Evolutionary conservation across 2,113 vertebrate genomes (phyloP).

Genomic region (Todiramphus chloris): DNA sequence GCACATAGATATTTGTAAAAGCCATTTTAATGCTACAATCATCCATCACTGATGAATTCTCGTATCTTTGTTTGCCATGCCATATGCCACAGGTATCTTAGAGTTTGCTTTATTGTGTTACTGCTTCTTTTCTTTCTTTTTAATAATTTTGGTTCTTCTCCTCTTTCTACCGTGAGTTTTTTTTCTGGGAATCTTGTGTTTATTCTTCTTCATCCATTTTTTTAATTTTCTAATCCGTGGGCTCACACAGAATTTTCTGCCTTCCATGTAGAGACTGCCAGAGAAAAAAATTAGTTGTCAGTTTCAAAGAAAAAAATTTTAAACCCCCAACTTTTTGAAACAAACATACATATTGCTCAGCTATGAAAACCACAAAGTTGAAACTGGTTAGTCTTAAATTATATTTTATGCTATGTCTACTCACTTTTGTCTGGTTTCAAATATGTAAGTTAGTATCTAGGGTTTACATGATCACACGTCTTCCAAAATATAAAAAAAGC

Average conservation of each 20-base stretch:
- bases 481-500: neutral
- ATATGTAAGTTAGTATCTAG: neutral
- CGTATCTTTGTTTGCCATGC: neutral
- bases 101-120: neutral
- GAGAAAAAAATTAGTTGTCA: neutral
- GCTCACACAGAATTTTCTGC: constrained; percentile 71
- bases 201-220: constrained; percentile 61
- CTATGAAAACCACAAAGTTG: neutral
- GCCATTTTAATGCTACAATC: neutral
- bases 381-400: neutral
- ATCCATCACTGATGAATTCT: neutral
- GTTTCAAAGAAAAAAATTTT: neutral
- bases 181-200: neutral
- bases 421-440: neutral
- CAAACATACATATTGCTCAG: neutral
- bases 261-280: constrained; percentile 64
- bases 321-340: neutral
- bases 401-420: neutral
- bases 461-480: neutral
- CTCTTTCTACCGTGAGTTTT: neutral
- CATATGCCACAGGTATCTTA: neutral
- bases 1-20: neutral
- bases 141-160: neutral
- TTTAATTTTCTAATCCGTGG: constrained; percentile 48
- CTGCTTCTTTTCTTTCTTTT: neutral